Evolutionary conservation across 2,888 invertebrate genomes (phyloP).

Genomic region (Branchipolynoe longqiensis): DNA sequence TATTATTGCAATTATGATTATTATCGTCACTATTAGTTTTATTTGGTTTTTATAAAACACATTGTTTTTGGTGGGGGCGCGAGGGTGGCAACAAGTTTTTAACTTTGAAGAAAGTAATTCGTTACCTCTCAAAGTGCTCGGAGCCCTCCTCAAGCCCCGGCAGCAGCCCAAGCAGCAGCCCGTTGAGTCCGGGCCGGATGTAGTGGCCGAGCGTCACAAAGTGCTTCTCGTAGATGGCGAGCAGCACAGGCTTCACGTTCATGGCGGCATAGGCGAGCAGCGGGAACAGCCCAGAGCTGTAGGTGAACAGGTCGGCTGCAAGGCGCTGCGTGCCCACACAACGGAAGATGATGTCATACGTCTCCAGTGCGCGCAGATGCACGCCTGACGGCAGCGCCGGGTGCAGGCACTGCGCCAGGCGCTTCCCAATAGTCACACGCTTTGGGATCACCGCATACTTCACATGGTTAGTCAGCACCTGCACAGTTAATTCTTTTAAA

Average conservation of each 20-base stretch:
- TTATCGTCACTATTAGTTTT: too few species aligned
- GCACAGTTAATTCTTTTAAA: too few species aligned
- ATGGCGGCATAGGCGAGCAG: constrained; percentile 93
- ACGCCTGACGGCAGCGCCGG: constrained; percentile 95
- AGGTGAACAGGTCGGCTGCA: constrained; percentile 91
- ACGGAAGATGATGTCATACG: constrained; percentile 94
- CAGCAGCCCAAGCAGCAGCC: constrained; percentile 92
- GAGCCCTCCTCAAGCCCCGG: constrained; percentile 94
- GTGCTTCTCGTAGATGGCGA: constrained; percentile 92
- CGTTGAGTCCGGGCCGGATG: constrained; percentile 90
- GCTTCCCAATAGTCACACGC: constrained; percentile 92
- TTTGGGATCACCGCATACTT: constrained; percentile 93
- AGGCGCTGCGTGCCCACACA: constrained; percentile 90
- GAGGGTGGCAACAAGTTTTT: too few species aligned
- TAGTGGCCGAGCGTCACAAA: constrained; percentile 91
- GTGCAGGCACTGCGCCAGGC: constrained; percentile 96
- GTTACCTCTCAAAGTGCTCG: constrained; percentile 89
- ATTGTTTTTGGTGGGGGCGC: too few species aligned
- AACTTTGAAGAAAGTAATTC: too few species aligned
- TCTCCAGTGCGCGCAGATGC: constrained; percentile 94
- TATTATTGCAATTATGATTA: too few species aligned
- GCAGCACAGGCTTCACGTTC: constrained; percentile 91
- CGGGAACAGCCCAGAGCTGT: constrained; percentile 91
- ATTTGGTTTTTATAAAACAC: too few species aligned
- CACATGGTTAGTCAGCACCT: constrained; percentile 90